Evolutionary conservation across 1,140 invertebrate species (phyloP).

Genomic region (Neocloeon triangulifer): DNA sequence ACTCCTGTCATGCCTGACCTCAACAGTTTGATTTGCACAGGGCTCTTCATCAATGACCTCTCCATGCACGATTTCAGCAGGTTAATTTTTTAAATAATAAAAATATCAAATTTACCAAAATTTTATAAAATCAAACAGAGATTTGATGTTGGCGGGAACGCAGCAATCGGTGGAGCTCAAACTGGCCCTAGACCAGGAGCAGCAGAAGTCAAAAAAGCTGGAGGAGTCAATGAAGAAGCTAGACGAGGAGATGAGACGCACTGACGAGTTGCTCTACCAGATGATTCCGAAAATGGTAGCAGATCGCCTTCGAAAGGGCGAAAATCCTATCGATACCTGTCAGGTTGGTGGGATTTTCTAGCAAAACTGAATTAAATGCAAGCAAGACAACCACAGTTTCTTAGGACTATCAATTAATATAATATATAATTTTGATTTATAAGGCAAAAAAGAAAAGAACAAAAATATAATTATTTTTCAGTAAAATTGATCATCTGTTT

Average conservation of each 20-base stretch:
- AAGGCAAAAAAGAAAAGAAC: too few relatives aligned
- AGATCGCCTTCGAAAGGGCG: conserved; percentile 71
- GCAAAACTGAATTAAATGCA: too few relatives aligned
- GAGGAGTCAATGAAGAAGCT: conserved; percentile 91
- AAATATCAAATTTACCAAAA: not conserved
- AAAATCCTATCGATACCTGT: conserved; percentile 84
- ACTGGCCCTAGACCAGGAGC: conserved; percentile 84
- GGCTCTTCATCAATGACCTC: conserved; percentile 89
- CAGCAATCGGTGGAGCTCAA: conserved; percentile 94
- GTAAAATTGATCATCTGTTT: too few relatives aligned
- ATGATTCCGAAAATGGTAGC: conserved; percentile 97
- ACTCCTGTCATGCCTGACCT: conserved; percentile 89
- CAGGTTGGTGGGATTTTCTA: too few relatives aligned
- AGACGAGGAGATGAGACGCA: conserved; percentile 86
- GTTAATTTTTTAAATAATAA: conserved; percentile 19
- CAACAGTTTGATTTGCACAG: conserved; percentile 64
- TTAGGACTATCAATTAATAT: too few relatives aligned
- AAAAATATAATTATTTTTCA: too few relatives aligned
- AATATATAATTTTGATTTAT: too few relatives aligned
- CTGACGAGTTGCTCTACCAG: conserved; percentile 87
- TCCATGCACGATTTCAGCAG: conserved; percentile 96
- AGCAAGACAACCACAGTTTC: too few relatives aligned
- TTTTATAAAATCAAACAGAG: conserved; percentile 27
- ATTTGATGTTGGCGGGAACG: conserved; percentile 86
- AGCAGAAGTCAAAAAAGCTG: conserved; percentile 86